Base-by-base conservation (phyloP, 1,140 invertebrate genomes). In the Paracyclopina nana region DNA sequence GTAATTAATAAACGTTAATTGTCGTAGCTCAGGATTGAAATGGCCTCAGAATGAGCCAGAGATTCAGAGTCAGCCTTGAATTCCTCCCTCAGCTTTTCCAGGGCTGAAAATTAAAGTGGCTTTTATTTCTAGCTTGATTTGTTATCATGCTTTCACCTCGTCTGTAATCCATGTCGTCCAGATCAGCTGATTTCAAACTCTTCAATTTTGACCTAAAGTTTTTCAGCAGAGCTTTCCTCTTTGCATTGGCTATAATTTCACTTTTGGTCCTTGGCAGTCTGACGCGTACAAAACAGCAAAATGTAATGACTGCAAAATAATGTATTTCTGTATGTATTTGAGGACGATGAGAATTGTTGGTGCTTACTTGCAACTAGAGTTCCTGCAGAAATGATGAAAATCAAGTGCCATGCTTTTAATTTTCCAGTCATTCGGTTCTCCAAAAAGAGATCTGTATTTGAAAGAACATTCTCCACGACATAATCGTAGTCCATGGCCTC, bases 111-210 rank as follows among this genome's bases (percentile, higher is more conserved):
- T 30, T 30, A 9, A 30, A 30, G n/a, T 30, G n/a, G 8, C 8
- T 31, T 31, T 31, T 31, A 31, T 31, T 31, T 31, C 9, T 31
- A 11, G n/a, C 14, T 9, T 9, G n/a, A 31, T 9, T 9, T 9
- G 30, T 9, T 9, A 31, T 31, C 14, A 11, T 31, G 9, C 9
- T n/a, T 9, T 31, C 24, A 48, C 45, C 45, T 48, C 29, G 27
- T 14, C 45, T 11, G 22, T 48, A 48, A 14, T 48, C 45, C 45
- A 48, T 48, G n/a, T 22, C 27, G 28, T 48, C 45, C 25, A 48
- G 27, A 5, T 48, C 45, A 4, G 45, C 45, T 16, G 22, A 16
- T 48, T 44, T 48, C 14, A 48, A 28, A 8, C 30, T 28, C 29
- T 25, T 27, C 4, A 48, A 22, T 22, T 48, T 48, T 30, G 2